Evolutionary conservation across 1,140 invertebrate species (phyloP), one percentile per base, ranked within the genome.

Genomic region (Pantala flavescens): DNA sequence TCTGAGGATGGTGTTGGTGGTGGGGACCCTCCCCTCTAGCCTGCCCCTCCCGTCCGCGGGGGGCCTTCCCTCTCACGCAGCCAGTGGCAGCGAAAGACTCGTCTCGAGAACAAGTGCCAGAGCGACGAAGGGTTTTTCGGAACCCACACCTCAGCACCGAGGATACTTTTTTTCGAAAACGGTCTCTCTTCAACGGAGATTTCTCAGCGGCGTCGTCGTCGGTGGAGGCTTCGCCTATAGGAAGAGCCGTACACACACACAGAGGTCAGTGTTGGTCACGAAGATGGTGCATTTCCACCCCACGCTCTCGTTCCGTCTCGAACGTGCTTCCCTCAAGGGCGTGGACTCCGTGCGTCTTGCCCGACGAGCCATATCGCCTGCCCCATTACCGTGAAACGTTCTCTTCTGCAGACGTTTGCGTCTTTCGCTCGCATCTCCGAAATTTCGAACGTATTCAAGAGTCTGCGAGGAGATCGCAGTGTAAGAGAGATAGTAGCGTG

Each of bases 41-140:
- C 49, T 63, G 49, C 49, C 49, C 49, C 49, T 63, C 49, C 49
- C 49, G 49, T 63, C 49, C 49, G 49, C 49, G 49, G 49, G 49
- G 49, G 49, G 49, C 49, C 49, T 63, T 63, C 14, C 49, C n/a
- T 63, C 49, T 19, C 49, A 21, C 49, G 49, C 49, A 19, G 49
- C 49, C n/a, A 63, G 49, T 63, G 49, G 49, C 49, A 21, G 49
- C 49, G 49, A 21, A 63, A 63, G 49, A 63, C 49, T 63, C 49
- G 49, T 19, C 49, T 21, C 49, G 49, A 19, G 49, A 63, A 21
- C 49, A 63, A 63, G 49, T 63, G 49, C 49, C 3, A 63, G 49
- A 36, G 28, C 28, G 28, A 36, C 3, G 28, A 36, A 36, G 28
- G n/a, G 28, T 36, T 36, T 36, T 36, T 36, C 28, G 28, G 28